Evolutionary conservation across 2,888 invertebrate species (phyloP), one percentile per base, ranked within the genome.

Genomic region (Gisinianus flammeolus): DNA sequence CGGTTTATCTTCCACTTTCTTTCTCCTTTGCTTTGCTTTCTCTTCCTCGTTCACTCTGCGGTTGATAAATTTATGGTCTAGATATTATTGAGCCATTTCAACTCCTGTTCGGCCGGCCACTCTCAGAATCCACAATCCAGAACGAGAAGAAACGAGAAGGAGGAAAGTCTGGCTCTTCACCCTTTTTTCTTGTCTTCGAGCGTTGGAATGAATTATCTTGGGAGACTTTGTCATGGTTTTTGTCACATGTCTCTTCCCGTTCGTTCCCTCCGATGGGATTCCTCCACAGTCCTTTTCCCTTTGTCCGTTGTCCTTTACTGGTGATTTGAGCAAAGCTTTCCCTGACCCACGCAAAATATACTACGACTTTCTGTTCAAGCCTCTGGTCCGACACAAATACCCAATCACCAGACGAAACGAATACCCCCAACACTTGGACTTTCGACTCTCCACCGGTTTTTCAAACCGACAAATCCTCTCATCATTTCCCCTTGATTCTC

Each of bases 41-140:
- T 24, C 0, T 71, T 64, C 30, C 67, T 71, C 76, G 77, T 78
- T n/a, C n/a, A n/a, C n/a, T n/a, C n/a, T n/a, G n/a, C n/a, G n/a
- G 54, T 80, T 80, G 80, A 80, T 80, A 80, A 80, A 80, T 80
- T 80, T 80, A 80, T 80, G 80, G 79, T 58, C 77, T 79, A 77
- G 77, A 78, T 79, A 80, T 77, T 80, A 80, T 80, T 80, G 80
- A 79, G 76, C 79, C 75, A 79, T 75, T 70, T n/a, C n/a, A n/a
- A n/a, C n/a, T n/a, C n/a, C n/a, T n/a, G 70, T 28, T 22, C 62
- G 16, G 26, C 6, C n/a, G 22, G 56, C n/a, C n/a, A 24, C n/a
- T 24, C 26, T 24, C 4, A 16, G 26, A 62, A 26, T 6, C 4
- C 12, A n/a, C n/a, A n/a, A n/a, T n/a, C n/a, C 12, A 5, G 62